Evolutionary conservation across 1,140 invertebrate species (phyloP), one percentile per base, ranked within the genome.

Genomic region (Marisa cornuarietis): DNA sequence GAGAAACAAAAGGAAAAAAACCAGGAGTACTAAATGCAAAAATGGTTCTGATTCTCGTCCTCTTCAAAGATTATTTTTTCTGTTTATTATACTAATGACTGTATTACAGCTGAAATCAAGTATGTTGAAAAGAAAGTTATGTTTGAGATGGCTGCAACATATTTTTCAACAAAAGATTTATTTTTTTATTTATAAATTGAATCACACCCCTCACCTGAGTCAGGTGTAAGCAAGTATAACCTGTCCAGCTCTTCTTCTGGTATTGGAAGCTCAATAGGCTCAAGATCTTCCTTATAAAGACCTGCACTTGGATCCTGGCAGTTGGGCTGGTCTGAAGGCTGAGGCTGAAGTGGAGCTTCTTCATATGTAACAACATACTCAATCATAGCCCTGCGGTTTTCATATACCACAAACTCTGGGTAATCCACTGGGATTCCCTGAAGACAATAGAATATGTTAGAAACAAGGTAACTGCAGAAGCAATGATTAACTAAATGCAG

Each of bases 381-480:
- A 31, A 88, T 86, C 84, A 88, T 84, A 0, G 85, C 85, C 73
- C 87, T 71, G n/a, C 86, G 79, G 78, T 85, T 88, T 22, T 88
- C 86, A 78, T 88, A 88, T 16, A 88, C 84, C 16, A 88, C 85
- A 85, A 78, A 88, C 73, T 88, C 87, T 66, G 85, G 85, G 63
- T 82, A 87, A 71, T 88, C 86, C 51, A 83, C 82, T 20, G 87
- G 87, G 72, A 84, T 84, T 58, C 87, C 87, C 87, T 88, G 77
- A 26, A 79, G 82, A 68, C 71, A 78, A 49, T 24, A 20, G 26
- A 78, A 66, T 42, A 78, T 26, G 31, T 18, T 22, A 80, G 75
- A 73, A 62, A 79, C 49, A 71, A n/a, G 26, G 51, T 73, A 18
- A 20, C 42, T 42, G 24, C 5, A 14, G 24, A 61, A 31, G 13